phyloP scores from a whole-genome alignment of 1,140 invertebrate species.

The Anastatus disparis region DNA sequence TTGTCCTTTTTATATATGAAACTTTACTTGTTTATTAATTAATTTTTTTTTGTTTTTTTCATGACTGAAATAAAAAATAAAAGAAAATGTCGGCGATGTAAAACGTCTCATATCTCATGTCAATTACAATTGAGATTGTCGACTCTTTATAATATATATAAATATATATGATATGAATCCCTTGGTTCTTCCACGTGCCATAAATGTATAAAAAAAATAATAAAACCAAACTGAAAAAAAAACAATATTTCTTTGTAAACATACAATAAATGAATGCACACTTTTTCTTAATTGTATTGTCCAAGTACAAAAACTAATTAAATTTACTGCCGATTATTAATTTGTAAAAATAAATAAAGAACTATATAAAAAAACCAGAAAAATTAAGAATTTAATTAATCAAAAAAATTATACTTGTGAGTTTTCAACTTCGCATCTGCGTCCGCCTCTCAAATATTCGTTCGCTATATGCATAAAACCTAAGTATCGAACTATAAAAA shows the following conservation, averaged over 20 bases:
- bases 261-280: neutral
- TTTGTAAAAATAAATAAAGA: constrained; percentile 24
- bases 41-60: too few relatives aligned
- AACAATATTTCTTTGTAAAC: constrained; percentile 26
- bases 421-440: constrained; percentile 41
- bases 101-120: constrained; percentile 3
- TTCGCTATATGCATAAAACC: constrained; percentile 38
- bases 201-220: constrained; percentile 18
- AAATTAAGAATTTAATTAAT: neutral
- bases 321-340: constrained; percentile 20
- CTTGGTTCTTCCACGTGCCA: constrained; percentile 35
- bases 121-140: constrained; percentile 29
- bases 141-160: neutral
- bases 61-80: too few relatives aligned
- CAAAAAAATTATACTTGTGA: constrained; percentile 5
- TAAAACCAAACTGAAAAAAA: neutral
- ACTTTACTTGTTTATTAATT: constrained; percentile 12
- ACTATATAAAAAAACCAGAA: neutral
- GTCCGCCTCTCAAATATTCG: constrained; percentile 33
- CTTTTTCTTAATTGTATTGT: constrained; percentile 18
- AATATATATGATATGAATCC: neutral
- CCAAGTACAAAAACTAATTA: constrained; percentile 29
- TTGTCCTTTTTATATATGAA: constrained; percentile 9
- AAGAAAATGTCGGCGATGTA: constrained; percentile 19
- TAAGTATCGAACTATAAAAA: constrained; percentile 9